phyloP scores from a whole-genome alignment of 1,140 invertebrate genomes.

The Temnothorax curvispinosus region DNA sequence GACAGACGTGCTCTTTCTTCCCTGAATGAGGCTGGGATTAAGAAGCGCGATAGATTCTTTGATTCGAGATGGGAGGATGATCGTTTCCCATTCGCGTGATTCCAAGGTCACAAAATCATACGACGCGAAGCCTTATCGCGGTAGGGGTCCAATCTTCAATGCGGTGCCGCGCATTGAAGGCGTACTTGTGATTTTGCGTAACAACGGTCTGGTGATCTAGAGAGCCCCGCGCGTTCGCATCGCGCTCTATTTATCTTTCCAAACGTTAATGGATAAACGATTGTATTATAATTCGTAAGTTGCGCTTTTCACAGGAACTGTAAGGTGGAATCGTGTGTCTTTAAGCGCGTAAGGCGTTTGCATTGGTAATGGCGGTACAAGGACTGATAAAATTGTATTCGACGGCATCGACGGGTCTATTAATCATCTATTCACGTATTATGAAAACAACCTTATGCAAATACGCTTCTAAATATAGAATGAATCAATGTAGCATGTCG shows the following conservation, averaged over 20 bases:
- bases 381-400: constrained; percentile 29
- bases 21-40: constrained; percentile 67
- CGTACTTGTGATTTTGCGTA: background rate
- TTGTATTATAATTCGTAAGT: background rate
- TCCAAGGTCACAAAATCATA: constrained; percentile 15
- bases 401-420: constrained; percentile 15
- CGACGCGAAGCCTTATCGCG: constrained; percentile 8
- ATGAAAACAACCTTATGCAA: constrained; percentile 27
- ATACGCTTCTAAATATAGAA: constrained; percentile 15
- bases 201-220: background rate
- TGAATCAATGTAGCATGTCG: background rate
- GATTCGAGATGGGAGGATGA: constrained; percentile 64
- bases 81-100: constrained; percentile 16
- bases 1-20: constrained; percentile 65
- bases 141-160: background rate
- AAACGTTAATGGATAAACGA: background rate
- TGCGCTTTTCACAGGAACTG: background rate
- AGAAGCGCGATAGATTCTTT: constrained; percentile 69
- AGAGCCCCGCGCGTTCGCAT: background rate
- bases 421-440: constrained; percentile 14
- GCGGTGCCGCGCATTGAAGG: background rate
- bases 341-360: background rate
- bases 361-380: background rate
- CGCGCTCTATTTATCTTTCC: background rate
- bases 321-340: background rate